Conservation (phyloP, 2,888 invertebrate genomes). For the Brachyopa scutellaris region DNA sequence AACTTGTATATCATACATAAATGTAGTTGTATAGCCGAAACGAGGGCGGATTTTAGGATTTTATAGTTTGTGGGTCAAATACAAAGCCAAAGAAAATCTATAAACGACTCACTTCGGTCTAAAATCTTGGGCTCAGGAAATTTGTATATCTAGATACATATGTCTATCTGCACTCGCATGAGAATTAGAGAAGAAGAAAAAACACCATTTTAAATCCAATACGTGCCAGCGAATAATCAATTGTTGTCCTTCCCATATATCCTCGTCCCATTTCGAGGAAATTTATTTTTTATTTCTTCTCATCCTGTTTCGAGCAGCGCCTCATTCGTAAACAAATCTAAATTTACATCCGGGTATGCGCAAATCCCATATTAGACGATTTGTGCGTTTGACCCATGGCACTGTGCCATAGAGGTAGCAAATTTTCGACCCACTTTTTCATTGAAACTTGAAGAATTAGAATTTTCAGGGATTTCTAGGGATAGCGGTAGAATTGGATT, state of each 20-base stretch:
- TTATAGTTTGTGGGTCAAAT: conserved; percentile 41
- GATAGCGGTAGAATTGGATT: conserved; percentile 47
- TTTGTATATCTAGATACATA: too few species aligned
- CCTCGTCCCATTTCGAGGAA: too few species aligned
- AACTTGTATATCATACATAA: too few species aligned
- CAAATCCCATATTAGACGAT: conserved; percentile 42
- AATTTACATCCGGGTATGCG: conserved; percentile 51
- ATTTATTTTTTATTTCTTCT: conserved; percentile 20
- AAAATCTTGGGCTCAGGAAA: neutral
- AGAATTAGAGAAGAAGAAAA: conserved; percentile 41
- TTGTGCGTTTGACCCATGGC: conserved; percentile 46
- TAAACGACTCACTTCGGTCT: neutral
- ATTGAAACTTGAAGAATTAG: conserved; percentile 50
- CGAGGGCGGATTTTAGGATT: conserved; percentile 40
- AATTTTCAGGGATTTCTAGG: conserved; percentile 43
- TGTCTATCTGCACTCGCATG: neutral
- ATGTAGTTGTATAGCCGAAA: conserved; percentile 49
- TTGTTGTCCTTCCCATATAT: conserved; percentile 29
- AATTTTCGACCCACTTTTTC: conserved; percentile 17
- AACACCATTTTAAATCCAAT: conserved; percentile 17
- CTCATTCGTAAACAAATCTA: conserved; percentile 52
- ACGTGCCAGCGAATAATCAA: conserved; percentile 53
- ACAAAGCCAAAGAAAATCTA: conserved; percentile 11
- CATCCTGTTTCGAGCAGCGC: conserved; percentile 15
- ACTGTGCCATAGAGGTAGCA: neutral